Percentiles rank a stretch among this genome's conserved stretches.
Evolutionary conservation across 2,888 invertebrate genomes (phyloP).

Genomic region (Apodemia zela): DNA sequence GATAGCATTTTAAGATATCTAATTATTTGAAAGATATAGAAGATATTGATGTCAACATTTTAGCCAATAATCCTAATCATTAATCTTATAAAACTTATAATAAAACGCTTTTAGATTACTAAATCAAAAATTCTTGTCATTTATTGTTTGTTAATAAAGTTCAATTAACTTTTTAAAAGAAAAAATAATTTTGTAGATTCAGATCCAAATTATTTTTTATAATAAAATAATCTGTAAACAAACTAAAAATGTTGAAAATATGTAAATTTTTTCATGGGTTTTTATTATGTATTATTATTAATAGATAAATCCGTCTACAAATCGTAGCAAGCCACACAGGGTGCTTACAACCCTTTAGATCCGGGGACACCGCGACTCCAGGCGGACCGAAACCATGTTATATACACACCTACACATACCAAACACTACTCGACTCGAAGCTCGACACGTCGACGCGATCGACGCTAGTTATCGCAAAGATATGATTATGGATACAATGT

Average conservation of each 20-base stretch:
- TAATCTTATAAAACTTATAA: no score
- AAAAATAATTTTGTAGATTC: no score
- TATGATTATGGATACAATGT: neutral
- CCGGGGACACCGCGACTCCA: conserved; percentile 44
- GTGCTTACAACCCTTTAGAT: conserved; percentile 68
- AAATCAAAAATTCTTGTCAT: no score
- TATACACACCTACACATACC: conserved; percentile 13
- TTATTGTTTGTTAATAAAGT: no score
- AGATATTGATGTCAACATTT: no score
- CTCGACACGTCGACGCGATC: neutral
- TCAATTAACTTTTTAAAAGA: no score
- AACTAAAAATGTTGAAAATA: neutral
- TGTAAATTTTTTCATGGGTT: neutral
- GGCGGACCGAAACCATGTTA: conserved; percentile 30
- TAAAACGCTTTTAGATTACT: no score
- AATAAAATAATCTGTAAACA: neutral
- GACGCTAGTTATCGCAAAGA: neutral
- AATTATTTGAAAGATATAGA: no score
- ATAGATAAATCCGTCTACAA: conserved; percentile 17
- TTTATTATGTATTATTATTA: conserved; percentile 17
- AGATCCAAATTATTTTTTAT: no score
- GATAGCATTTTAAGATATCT: neutral
- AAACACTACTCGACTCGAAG: conserved; percentile 12
- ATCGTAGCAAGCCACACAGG: conserved; percentile 45
- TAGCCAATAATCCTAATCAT: no score